Conservation (phyloP, 2,797 vertebrate species). For the Serranus cabrilla region DNA sequence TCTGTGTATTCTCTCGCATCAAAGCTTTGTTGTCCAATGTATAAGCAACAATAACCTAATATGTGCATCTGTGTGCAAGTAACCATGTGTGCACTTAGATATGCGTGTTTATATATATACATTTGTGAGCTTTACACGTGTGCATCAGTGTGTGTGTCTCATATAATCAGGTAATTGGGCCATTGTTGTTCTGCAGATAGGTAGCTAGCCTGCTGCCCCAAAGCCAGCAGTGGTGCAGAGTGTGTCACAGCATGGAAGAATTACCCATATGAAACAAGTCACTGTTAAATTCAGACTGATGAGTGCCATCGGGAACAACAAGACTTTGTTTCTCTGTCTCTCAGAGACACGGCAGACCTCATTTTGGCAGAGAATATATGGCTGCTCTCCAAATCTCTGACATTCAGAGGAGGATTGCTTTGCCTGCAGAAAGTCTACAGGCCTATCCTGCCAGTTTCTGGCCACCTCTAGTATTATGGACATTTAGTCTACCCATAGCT, state of each 20-base stretch:
- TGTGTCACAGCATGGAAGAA: conserved; percentile 32
- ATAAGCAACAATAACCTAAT: no score
- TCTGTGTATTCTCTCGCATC: no score
- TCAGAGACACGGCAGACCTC: conserved; percentile 18
- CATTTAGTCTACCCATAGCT: conserved; percentile 30
- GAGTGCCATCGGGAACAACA: conserved; percentile 46
- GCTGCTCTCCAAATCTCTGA: conserved; percentile 46
- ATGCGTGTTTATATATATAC: no score
- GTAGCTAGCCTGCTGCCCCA: conserved; percentile 32
- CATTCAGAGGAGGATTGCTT: conserved; percentile 45
- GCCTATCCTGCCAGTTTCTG: conserved; percentile 11
- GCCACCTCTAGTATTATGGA: not conserved
- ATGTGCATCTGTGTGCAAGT: no score
- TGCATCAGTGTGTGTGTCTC: not conserved
- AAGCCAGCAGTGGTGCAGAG: conserved; percentile 26
- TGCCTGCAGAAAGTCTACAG: conserved; percentile 23
- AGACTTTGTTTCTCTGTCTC: conserved; percentile 35
- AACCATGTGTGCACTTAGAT: no score
- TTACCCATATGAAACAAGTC: conserved; percentile 51
- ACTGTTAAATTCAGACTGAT: conserved; percentile 53
- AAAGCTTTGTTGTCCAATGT: no score
- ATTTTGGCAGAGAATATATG: conserved; percentile 32
- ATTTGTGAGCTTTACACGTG: no score
- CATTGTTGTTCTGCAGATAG: conserved; percentile 40
- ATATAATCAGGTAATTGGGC: conserved; percentile 29